Evolutionary conservation across 2,888 invertebrate genomes (phyloP), one percentile per base, ranked within the genome.

Genomic region (Rhagonycha lutea): DNA sequence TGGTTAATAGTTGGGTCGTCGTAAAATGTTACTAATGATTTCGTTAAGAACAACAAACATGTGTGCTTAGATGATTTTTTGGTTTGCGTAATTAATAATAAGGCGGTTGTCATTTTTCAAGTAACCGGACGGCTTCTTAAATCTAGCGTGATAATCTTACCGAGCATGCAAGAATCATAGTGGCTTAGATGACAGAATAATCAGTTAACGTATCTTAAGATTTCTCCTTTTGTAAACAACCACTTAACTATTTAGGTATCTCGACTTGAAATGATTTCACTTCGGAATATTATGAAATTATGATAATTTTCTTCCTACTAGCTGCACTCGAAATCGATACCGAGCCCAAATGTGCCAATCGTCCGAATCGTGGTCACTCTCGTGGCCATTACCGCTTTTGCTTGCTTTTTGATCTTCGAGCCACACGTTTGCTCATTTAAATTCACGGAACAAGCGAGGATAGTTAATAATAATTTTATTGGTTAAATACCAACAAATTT

Each of bases 121-220:
- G 80, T 80, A 74, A 82, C 81, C 79, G 81, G 85, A 85, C 85
- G 83, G 84, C 84, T 83, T 80, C 82, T 85, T 84, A 85, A 85
- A 85, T 85, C 84, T 85, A 84, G 82, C 84, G 82, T 85, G 85
- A 84, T 85, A 85, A 85, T 85, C 84, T 83, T 80, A 83, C 81
- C 82, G 83, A 81, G 84, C 83, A 84, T 82, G 85, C 84, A 83
- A 83, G 29, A 83, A 81, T 80, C 81, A 82, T 81, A 82, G 79
- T 80, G 81, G 80, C 81, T 78, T 78, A 75, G 81, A 81, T 83
- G 85, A 85, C 84, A 83, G 84, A 83, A 81, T 82, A 84, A 85
- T 85, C 83, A 84, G 84, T 85, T 84, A 84, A 81, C 80, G 80
- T 82, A 78, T 79, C 79, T 80, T 72, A 61, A 67, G 70, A 69